phyloP scores from a whole-genome alignment of 2,888 invertebrate species.

The Druceiella hillmani region DNA sequence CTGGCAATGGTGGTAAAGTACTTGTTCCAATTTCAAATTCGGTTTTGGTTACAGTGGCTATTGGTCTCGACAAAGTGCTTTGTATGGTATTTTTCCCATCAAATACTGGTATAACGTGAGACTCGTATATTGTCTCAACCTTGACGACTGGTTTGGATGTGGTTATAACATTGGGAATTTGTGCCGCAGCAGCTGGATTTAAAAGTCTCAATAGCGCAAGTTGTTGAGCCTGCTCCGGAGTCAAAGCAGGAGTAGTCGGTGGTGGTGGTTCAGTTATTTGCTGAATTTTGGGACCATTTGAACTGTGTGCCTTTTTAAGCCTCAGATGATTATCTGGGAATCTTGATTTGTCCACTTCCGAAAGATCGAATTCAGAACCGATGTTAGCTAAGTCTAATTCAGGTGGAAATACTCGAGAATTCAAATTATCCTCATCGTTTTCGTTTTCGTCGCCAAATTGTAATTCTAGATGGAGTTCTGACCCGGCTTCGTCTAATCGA shows the following conservation, averaged over 20 bases:
- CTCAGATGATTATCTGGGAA: slow-evolving; percentile 50
- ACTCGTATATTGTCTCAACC: slow-evolving; percentile 75
- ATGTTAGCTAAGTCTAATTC: slow-evolving; percentile 68
- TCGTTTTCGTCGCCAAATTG: slow-evolving; percentile 81
- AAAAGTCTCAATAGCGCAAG: slow-evolving; percentile 66
- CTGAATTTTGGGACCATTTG: slow-evolving; percentile 36
- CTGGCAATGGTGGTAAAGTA: slow-evolving; percentile 56
- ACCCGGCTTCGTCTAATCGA: slow-evolving; percentile 82
- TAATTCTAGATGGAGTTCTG: slow-evolving; percentile 77
- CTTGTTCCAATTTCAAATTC: slow-evolving; percentile 74
- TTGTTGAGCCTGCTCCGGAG: slow-evolving; percentile 70
- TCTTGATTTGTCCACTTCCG: slow-evolving; percentile 62
- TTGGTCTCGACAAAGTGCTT: slow-evolving; percentile 72
- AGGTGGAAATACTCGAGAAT: slow-evolving; percentile 52
- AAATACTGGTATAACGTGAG: slow-evolving; percentile 73
- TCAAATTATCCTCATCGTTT: slow-evolving; percentile 47
- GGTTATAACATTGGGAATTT: slow-evolving; percentile 66
- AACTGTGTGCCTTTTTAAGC: slow-evolving; percentile 45
- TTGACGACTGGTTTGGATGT: slow-evolving; percentile 72
- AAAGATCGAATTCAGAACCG: slow-evolving; percentile 65
- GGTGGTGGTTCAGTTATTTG: slow-evolving; percentile 49
- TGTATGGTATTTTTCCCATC: slow-evolving; percentile 70
- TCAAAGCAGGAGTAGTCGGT: slow-evolving; percentile 48
- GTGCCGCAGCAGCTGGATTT: slow-evolving; percentile 61
- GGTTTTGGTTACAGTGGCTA: slow-evolving; percentile 74